Evolutionary conservation across 1,140 invertebrate genomes (phyloP), one percentile per base, ranked within the genome.

Genomic region (Spodoptera frugiperda): DNA sequence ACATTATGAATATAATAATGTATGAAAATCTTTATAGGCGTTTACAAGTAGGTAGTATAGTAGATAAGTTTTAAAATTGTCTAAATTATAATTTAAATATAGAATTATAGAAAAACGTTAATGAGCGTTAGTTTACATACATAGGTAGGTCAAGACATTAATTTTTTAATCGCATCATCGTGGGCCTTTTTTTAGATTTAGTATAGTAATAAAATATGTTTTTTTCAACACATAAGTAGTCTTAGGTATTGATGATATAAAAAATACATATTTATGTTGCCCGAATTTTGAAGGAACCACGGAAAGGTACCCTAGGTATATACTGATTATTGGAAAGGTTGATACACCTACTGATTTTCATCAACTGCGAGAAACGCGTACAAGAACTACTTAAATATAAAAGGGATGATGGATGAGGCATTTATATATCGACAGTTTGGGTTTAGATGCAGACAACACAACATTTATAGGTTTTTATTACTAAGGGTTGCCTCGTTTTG

Each of bases 1-100:
- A 91, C 85, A 88, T 87, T 84, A 87, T 84, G 82, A 87, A 89
- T 88, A 89, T 87, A 89, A 74, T 85, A 85, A 61, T 77, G 57
- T 85, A 85, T 81, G 84, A 86, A 73, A 83, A 84, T 79, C 82
- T 83, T 72, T 80, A 77, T 59, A 79, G 63, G 77, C 75, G 57
- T 82, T 78, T 75, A 80, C 75, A 79, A 78, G 61, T 77, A 84
- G 68, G 55, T 82, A 75, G 59, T 75, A 79, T 55, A 79, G 65
- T 78, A 84, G 75, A 82, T 82, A 79, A 84, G 51, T 84, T 76
- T 67, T 63, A 74, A 84, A 82, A 82, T 76, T 51, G 77, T 74
- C 72, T 78, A 81, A 82, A 84, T 80, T 77, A 84, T 76, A 73
- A 76, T 70, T 74, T 77, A 3, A 57, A 76, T 77, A 53, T 49